Evolutionary conservation across 2,888 invertebrate species (phyloP).

Genomic region (Trachelus troglodyta): DNA sequence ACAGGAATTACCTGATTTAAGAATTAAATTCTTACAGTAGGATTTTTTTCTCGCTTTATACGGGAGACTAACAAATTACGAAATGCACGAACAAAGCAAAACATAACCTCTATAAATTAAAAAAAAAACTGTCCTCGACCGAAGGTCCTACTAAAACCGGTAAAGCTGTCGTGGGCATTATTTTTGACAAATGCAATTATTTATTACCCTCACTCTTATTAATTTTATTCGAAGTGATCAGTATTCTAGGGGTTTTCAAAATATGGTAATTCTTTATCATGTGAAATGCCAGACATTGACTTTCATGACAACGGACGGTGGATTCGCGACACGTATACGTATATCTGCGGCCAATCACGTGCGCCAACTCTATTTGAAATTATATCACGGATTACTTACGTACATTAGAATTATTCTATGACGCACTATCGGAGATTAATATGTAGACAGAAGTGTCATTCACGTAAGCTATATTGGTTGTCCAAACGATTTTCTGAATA

Average conservation of each 20-base stretch:
- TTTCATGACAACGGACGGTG: not conserved
- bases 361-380: not conserved
- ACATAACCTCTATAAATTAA: not conserved
- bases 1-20: too few relatives aligned
- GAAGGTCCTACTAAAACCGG: not conserved
- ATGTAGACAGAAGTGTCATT: not conserved
- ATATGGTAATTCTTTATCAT: not conserved
- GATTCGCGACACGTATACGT: not conserved
- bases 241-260: not conserved
- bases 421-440: not conserved
- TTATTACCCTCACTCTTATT: not conserved
- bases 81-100: not conserved
- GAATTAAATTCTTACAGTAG: too few relatives aligned
- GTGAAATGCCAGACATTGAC: not conserved
- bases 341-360: not conserved
- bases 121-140: not conserved
- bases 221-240: too few relatives aligned
- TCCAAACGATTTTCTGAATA: not conserved
- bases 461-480: not conserved
- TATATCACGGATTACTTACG: not conserved
- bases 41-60: too few relatives aligned
- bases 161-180: not conserved
- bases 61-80: too few relatives aligned
- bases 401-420: not conserved
- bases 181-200: not conserved